Percentiles rank a stretch among this genome's conserved stretches.
Conservation (phyloP, 2,797 vertebrate species). For the Mus minutoides region DNA sequence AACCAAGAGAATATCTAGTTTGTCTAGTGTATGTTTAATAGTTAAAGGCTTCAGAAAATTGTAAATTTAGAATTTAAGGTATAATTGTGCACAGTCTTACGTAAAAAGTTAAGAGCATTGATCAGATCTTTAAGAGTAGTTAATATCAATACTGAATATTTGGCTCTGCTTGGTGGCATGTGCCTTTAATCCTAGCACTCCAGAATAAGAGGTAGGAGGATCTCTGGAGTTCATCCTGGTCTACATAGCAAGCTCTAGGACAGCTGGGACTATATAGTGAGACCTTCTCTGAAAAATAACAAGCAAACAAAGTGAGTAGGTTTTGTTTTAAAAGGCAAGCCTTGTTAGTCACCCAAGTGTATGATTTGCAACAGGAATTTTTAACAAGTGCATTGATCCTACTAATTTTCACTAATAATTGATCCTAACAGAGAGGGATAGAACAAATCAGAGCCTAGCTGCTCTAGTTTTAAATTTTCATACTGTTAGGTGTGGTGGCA, state of each 20-base stretch:
- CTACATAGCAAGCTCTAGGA: background rate
- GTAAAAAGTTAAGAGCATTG: slow-evolving; percentile 40
- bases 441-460: slow-evolving; percentile 25
- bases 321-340: slow-evolving; percentile 15
- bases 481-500: background rate
- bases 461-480: background rate
- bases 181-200: background rate
- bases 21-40: slow-evolving; percentile 26
- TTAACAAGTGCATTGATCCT: slow-evolving; percentile 28
- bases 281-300: background rate
- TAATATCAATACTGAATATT: background rate
- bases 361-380: slow-evolving; percentile 40
- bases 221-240: background rate
- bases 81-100: slow-evolving; percentile 31
- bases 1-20: slow-evolving; percentile 61
- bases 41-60: slow-evolving; percentile 9
- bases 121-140: slow-evolving; percentile 40
- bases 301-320: background rate
- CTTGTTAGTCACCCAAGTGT: slow-evolving; percentile 26
- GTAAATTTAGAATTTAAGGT: background rate
- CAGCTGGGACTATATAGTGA: background rate
- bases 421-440: slow-evolving; percentile 11
- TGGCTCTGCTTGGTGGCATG: background rate
- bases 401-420: slow-evolving; percentile 22
- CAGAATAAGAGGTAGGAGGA: background rate